Evolutionary conservation across 2,888 invertebrate genomes (phyloP), one percentile per base, ranked within the genome.

Genomic region (Oxycera nigricornis): DNA sequence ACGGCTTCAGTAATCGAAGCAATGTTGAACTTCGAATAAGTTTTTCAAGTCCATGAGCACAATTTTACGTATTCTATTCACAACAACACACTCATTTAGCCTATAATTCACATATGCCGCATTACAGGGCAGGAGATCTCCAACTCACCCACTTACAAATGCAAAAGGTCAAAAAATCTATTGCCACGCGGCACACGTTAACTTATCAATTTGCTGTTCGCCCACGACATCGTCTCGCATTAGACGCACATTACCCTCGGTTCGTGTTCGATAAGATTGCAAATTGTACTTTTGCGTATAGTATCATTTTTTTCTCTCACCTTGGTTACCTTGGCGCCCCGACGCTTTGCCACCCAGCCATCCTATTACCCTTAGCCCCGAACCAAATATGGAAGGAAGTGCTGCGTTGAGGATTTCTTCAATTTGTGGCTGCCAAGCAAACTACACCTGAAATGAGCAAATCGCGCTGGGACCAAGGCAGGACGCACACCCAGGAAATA

Each of bases 391-490:
- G 17, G 46, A 14, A 14, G 46, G 46, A 46, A 46, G 46, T 46
- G 46, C 14, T 46, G 46, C 46, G 46, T 46, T n/a, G 46, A n/a
- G 55, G 24, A 55, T 55, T 55, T 22, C 55, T 55, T 24, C 55
- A 55, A 24, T 55, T 20, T 55, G 24, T 22, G 55, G 55, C 24
- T 11, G 46, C 46, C n/a, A 46, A 3, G 17, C 46, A 46, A 46
- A 6, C 6, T 35, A n/a, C 46, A 46, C 46, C 46, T 46, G 46
- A 46, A 46, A 14, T 46, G 46, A 46, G 17, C 46, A 11, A 3
- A 3, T 14, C 46, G 46, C 46, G 6, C 46, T 3, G 46, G 3
- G 14, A 17, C 35, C 35, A 35, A 35, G 6, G 35, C 35, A 11
- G 35, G 11, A 14, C 3, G 14, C 46, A 14, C 46, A 46, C 17